Conservation (phyloP, 2,113 vertebrate genomes). For the Gambusia holbrooki region DNA sequence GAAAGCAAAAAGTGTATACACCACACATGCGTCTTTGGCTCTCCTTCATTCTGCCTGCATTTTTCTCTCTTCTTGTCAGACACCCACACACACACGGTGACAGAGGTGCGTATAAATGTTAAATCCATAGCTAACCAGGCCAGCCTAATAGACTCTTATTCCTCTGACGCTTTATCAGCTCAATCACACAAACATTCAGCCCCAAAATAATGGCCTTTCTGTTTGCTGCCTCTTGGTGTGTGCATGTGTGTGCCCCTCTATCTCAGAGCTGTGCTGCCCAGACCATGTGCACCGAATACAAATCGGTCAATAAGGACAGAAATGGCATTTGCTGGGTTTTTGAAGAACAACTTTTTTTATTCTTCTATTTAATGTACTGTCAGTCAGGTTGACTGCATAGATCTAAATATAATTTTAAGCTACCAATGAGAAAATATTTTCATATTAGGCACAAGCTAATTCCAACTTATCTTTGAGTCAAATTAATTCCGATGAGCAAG, state of each 20-base stretch:
- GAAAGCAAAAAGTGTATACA: slow-evolving; percentile 62
- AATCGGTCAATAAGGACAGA: slow-evolving; percentile 53
- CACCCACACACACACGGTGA: slow-evolving; percentile 18
- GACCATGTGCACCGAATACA: slow-evolving; percentile 66
- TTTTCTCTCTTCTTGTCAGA: slow-evolving; percentile 36
- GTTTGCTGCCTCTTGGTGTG: slow-evolving; percentile 55
- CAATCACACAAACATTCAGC: slow-evolving; percentile 75
- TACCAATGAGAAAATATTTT: slow-evolving; percentile 1
- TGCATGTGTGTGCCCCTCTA: slow-evolving; percentile 28
- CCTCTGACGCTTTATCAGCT: slow-evolving; percentile 75
- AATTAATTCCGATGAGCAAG: too few species aligned
- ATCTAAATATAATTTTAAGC: slow-evolving; percentile 39
- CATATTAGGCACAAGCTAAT: background rate
- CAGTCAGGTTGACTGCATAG: slow-evolving; percentile 1
- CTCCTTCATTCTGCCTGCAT: slow-evolving; percentile 39
- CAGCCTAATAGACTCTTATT: slow-evolving; percentile 74
- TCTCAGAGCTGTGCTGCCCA: slow-evolving; percentile 54
- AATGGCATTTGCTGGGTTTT: slow-evolving; percentile 25
- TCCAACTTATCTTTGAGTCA: background rate
- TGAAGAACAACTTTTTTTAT: slow-evolving; percentile 21
- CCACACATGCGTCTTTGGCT: slow-evolving; percentile 44
- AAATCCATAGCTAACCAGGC: slow-evolving; percentile 73
- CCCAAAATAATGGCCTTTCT: slow-evolving; percentile 77
- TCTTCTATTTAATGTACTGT: slow-evolving; percentile 23
- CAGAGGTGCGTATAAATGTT: slow-evolving; percentile 62